Conservation (phyloP, 2,888 invertebrate species). For the Dorcus parallelipipedus region DNA sequence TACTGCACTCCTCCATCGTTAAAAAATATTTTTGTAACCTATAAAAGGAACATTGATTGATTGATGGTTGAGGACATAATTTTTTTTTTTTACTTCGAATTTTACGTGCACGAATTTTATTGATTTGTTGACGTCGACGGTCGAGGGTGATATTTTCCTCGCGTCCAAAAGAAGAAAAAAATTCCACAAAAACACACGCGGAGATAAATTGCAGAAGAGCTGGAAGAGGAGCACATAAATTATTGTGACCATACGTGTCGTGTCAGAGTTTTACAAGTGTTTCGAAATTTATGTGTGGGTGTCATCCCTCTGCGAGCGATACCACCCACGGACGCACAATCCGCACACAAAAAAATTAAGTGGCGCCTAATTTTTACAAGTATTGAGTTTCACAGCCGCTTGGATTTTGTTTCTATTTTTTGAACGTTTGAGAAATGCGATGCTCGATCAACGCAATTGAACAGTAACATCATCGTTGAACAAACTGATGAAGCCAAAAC, state of each 20-base stretch:
- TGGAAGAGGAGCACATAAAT: neutral
- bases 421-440: neutral
- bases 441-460: neutral
- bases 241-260: conserved; percentile 1
- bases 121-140: neutral
- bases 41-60: too few species aligned
- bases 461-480: too few species aligned
- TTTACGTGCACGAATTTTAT: neutral
- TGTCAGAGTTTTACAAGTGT: conserved; percentile 17
- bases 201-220: too few species aligned
- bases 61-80: too few species aligned
- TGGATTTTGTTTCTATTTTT: neutral
- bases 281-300: conserved; percentile 17
- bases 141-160: neutral
- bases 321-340: conserved; percentile 8
- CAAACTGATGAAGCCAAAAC: too few species aligned
- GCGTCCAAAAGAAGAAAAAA: neutral
- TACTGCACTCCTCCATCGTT: too few species aligned
- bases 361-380: conserved; percentile 9
- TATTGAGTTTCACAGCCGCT: neutral
- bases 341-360: conserved; percentile 6
- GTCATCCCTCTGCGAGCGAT: conserved; percentile 16
- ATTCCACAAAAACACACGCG: neutral
- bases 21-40: too few species aligned
- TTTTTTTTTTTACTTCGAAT: too few species aligned